These are phyloP conservation scores for Chelonia mydas DNA, from an alignment of 2,797 vertebrate species.

Conservation along the genomic window DNA sequence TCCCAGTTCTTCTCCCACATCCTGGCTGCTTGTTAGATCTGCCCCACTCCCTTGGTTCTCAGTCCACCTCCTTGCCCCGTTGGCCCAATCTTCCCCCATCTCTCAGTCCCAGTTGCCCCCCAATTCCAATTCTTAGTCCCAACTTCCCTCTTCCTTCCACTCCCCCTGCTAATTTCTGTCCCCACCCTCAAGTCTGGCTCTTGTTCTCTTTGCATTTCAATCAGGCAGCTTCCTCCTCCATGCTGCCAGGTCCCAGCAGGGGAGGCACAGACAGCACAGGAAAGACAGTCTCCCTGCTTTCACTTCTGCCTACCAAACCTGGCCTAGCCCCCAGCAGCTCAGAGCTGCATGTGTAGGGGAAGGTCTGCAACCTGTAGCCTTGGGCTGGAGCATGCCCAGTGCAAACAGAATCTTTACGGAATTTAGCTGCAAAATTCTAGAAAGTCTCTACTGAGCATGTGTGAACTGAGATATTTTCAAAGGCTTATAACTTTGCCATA, in stretches of 20 bases:
- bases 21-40: background rate
- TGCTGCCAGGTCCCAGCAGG: background rate
- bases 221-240: background rate
- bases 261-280: background rate
- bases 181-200: background rate
- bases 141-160: background rate
- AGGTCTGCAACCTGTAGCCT: rapidly evolving
- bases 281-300: background rate
- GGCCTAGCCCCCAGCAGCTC: background rate
- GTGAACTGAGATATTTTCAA: rapidly evolving
- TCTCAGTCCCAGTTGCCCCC: background rate
- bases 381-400: background rate
- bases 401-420: background rate
- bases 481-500: background rate
- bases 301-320: background rate
- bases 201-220: background rate
- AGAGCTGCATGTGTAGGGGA: background rate
- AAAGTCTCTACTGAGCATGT: rapidly evolving
- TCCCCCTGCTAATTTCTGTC: background rate
- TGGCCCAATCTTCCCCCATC: background rate
- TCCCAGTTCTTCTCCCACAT: background rate
- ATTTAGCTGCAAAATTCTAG: background rate
- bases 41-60: background rate
- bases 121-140: background rate
- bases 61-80: background rate